Conservation (phyloP, 2,113 vertebrate genomes). For the Anthoscopus minutus region DNA sequence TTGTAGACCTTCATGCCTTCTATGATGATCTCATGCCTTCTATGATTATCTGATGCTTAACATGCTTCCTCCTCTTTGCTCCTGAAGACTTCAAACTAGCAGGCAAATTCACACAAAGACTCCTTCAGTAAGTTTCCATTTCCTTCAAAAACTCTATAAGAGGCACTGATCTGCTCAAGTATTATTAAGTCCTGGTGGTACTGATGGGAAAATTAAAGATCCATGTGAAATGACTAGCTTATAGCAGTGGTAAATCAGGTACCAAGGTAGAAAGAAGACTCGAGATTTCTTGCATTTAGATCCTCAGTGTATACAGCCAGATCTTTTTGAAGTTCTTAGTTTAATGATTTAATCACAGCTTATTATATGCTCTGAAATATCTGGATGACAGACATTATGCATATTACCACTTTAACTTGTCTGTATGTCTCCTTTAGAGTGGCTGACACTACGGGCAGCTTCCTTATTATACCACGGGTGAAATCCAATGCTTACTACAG, state of each 20-base stretch:
- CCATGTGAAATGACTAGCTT: background rate
- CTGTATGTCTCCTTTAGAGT: background rate
- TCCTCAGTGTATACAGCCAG: background rate
- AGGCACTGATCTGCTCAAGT: background rate
- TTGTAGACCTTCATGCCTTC: background rate
- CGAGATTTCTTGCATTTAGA: background rate
- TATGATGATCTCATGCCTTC: background rate
- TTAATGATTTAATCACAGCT: slow-evolving; percentile 31
- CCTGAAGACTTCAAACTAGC: background rate
- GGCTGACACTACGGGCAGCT: background rate
- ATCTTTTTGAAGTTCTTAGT: slow-evolving; percentile 6
- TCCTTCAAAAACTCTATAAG: slow-evolving; percentile 15
- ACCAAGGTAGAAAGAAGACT: background rate
- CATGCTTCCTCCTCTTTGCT: background rate
- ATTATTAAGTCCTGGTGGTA: slow-evolving; percentile 15
- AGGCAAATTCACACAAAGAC: background rate
- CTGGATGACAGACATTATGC: background rate
- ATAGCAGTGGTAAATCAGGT: background rate
- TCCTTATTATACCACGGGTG: background rate
- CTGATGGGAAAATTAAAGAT: background rate
- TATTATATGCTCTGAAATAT: slow-evolving; percentile 14
- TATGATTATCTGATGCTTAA: background rate
- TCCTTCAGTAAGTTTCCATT: background rate
- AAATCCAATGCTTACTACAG: background rate
- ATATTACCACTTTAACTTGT: background rate